Percentiles rank a stretch among this genome's conserved stretches.
Conservation (phyloP, 1,140 invertebrate species). For the Dreissena polymorpha region DNA sequence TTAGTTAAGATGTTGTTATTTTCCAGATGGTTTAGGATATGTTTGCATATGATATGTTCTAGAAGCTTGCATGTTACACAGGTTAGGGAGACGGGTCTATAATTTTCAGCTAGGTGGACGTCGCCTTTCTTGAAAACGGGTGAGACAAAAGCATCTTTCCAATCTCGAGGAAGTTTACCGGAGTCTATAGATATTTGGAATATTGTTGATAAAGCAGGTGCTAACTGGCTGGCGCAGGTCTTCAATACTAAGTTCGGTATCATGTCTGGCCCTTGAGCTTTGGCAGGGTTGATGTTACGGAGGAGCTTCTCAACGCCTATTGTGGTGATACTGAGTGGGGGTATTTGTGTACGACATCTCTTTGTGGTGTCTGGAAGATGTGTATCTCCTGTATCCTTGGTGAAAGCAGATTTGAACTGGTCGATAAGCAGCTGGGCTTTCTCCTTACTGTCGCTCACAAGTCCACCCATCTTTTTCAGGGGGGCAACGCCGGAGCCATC, state of each 20-base stretch:
- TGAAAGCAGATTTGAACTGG: slow-evolving; percentile 52
- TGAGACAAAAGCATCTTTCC: slow-evolving; percentile 24
- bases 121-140: slow-evolving; percentile 35
- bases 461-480: slow-evolving; percentile 23
- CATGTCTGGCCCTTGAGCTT: slow-evolving; percentile 27
- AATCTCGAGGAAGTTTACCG: slow-evolving; percentile 18
- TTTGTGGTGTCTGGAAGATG: slow-evolving; percentile 1
- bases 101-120: slow-evolving; percentile 20
- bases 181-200: slow-evolving; percentile 32
- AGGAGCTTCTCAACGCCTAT: slow-evolving; percentile 26
- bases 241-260: slow-evolving; percentile 22
- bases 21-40: slow-evolving; percentile 21
- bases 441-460: slow-evolving; percentile 28
- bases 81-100: slow-evolving; percentile 16
- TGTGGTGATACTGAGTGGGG: slow-evolving; percentile 15
- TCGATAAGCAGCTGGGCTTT: slow-evolving; percentile 35
- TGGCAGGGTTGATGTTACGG: slow-evolving; percentile 1
- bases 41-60: slow-evolving; percentile 29
- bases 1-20: slow-evolving; percentile 33
- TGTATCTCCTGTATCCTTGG: background rate
- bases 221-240: background rate
- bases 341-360: background rate
- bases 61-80: slow-evolving; percentile 20
- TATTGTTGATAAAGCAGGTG: background rate
- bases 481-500: slow-evolving; percentile 45